Base-by-base conservation (phyloP, 2,888 invertebrate species). In the Drosophila neotestacea region DNA sequence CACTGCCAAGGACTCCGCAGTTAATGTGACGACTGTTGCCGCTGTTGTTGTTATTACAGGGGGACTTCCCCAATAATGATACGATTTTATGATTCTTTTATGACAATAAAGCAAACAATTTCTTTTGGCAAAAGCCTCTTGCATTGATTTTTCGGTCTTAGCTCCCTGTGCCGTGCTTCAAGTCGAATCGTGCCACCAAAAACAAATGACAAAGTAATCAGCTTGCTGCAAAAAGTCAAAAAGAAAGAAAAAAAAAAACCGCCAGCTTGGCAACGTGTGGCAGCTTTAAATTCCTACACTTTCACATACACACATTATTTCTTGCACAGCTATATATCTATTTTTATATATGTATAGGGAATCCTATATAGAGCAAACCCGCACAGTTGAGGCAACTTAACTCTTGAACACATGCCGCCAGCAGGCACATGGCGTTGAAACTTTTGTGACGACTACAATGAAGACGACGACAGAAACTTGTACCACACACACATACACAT, bases 331-430 rank as follows among this genome's bases (percentile, higher is more conserved):
- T 34, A 42, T 42, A 22, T 42, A 42, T 42, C 4, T 41, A 46
- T 16, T 13, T 34, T 34, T 28, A 6, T 54, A 28, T 54, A 11
- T 44, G 42, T 27, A 6, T 34, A 4, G 34, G 22, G 32, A 22
- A 27, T 42, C n/a, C 7, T 39, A 30, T 41, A 22, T 30, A 9
- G 30, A 38, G 30, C 36, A 28, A 38, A 28, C 52, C 60, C 55
- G 63, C 72, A 73, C 81, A 81, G 73, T 78, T 70, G 77, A 75
- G 80, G 83, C 84, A 88, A 85, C 84, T 85, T 85, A 88, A 88
- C 87, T 85, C 87, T 86, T 84, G 84, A 85, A 83, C 84, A 85
- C 87, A 86, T 88, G 88, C 84, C 87, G 84, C 84, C 84, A 81
- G 88, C 84, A 85, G 89, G 88, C 87, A 84, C 83, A 84, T 80